phyloP scores from a whole-genome alignment of 2,113 vertebrate genomes.

The Micronycteris hirsuta region DNA sequence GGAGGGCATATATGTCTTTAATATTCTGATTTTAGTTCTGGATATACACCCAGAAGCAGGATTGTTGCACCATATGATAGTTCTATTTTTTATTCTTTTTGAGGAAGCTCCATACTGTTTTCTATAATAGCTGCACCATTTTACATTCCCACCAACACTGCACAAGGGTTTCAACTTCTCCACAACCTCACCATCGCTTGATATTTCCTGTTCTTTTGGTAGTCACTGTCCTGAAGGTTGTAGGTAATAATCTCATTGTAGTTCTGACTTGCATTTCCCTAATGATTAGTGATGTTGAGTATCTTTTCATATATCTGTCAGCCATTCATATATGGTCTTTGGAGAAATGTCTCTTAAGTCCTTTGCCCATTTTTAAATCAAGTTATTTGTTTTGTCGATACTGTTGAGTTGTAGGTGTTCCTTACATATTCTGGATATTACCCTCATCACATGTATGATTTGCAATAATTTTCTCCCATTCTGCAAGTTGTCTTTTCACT shows the following conservation, averaged over 20 bases:
- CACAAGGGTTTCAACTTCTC: background rate
- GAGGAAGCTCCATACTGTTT: background rate
- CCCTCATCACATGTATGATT: background rate
- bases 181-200: background rate
- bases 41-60: background rate
- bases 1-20: background rate
- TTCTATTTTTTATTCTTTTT: background rate
- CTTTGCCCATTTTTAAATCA: background rate
- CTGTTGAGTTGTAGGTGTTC: background rate
- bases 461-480: background rate
- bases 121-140: background rate
- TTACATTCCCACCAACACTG: background rate
- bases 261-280: background rate
- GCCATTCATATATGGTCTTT: background rate
- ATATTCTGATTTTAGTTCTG: background rate
- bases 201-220: background rate
- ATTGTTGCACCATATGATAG: background rate
- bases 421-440: background rate
- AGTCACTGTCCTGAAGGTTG: background rate
- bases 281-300: background rate
- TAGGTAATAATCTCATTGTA: background rate
- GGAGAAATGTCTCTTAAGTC: background rate
- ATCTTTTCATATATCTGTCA: background rate
- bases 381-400: background rate
- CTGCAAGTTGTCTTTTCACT: background rate